Base-by-base conservation (phyloP, 2,797 vertebrate genomes). In the Epinephelus coioides region DNA sequence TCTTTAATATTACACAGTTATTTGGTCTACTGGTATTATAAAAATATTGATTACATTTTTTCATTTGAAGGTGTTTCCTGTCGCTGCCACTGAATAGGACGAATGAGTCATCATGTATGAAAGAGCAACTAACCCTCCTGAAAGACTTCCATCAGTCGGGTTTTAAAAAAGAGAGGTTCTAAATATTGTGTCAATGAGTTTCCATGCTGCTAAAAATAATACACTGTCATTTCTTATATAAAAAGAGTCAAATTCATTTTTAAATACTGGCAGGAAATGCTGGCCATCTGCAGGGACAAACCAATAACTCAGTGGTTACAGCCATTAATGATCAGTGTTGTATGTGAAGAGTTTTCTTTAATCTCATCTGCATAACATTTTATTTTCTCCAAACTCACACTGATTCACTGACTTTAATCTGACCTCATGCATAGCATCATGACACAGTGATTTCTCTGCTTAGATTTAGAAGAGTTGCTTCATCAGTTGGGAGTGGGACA, bases 401-500 rank as follows among this genome's bases (percentile, higher is more conserved):
- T 10, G 2, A 71, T 6, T 43, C 40, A 10, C 40, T 8, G 2
- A 11, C 2, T 43, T 43, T 69, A 1, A 60, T 57, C 69, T 23
- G 12, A 75, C 17, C 21, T 70, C 11, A 2, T 63, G 15, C 14
- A 18, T 25, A 23, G 27, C 63, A 17, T 62, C 50, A 27, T 76
- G 50, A 79, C 34, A 17, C 21, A 64, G 27, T 73, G 27, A 60
- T 71, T n/a, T 80, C 27, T 85, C 46, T 79, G 21, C 21, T 69
- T 25, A 96, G 95, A 93, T 73, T 81, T 96, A 50, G 87, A 95
- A 64, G 85, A 91, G 76, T 56, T 96, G 54, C 92, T 96, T 76
- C 85, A 89, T 83, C 92, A 90, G 76, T 84, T 96, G 62, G 92
- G 95, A 43, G 85, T 95, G 3, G 95, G 94, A 57, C 54, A 6